A percentile compares a stretch with the other conserved stretches of the same genome.
Conservation (phyloP, 1,140 invertebrate species). For the Plodia interpunctella region DNA sequence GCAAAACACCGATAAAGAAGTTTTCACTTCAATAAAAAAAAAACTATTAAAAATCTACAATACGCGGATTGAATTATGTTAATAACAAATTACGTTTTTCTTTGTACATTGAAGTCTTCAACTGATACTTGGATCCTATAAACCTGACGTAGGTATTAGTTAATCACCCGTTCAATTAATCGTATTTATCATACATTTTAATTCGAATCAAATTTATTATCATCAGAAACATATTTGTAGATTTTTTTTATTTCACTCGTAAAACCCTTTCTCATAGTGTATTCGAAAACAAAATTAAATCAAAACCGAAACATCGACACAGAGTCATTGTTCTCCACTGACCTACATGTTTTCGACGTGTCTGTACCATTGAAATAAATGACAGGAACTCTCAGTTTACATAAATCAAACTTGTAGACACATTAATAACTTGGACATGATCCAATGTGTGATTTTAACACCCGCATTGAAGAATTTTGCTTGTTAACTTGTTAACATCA, state of each 20-base stretch:
- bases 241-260: neutral
- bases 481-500: conserved; percentile 14
- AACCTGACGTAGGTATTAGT: no score
- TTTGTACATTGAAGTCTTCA: no score
- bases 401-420: neutral
- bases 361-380: conserved; percentile 35
- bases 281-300: conserved; percentile 3
- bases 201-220: no score
- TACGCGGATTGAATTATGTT: no score
- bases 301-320: neutral
- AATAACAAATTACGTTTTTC: no score
- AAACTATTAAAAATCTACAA: no score
- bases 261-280: neutral
- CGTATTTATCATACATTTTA: no score
- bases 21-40: no score
- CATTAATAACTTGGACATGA: neutral
- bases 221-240: no score
- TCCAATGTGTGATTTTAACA: neutral
- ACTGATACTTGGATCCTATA: no score
- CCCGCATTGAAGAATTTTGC: conserved; percentile 11
- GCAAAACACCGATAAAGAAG: no score
- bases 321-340: conserved; percentile 59
- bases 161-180: no score
- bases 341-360: conserved; percentile 47
- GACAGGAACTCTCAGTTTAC: neutral